A percentile compares a stretch with the other conserved stretches of the same genome.
These are phyloP conservation scores for Zaprionus kolodkinae DNA, from an alignment of 1,140 invertebrate species.

Conservation along the genomic window DNA sequence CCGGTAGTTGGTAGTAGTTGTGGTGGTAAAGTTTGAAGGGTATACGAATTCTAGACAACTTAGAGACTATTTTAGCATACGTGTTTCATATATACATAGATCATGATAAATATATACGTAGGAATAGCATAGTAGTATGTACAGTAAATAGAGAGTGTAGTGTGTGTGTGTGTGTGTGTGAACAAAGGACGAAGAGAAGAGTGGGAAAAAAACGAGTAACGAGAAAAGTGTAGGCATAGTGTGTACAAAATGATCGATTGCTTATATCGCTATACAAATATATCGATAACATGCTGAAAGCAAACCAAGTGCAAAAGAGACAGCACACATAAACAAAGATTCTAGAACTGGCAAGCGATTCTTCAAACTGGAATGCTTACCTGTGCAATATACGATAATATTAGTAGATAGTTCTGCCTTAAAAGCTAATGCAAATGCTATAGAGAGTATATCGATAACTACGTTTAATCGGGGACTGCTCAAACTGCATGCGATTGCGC, in stretches of 20 bases:
- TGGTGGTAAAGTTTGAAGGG: constrained; percentile 22
- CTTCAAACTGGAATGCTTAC: constrained; percentile 41
- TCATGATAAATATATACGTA: constrained; percentile 46
- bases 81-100: constrained; percentile 50
- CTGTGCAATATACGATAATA: constrained; percentile 44
- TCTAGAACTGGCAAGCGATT: constrained; percentile 9
- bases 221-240: constrained; percentile 18
- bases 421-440: constrained; percentile 12
- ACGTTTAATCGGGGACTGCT: background rate
- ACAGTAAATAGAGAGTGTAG: constrained; percentile 13
- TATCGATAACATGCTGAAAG: constrained; percentile 34
- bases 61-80: constrained; percentile 62
- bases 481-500: constrained; percentile 70
- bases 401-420: constrained; percentile 33
- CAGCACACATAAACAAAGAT: constrained; percentile 1
- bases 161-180: constrained; percentile 14
- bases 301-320: background rate
- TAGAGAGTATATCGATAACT: background rate
- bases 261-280: background rate
- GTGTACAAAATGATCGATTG: constrained; percentile 30
- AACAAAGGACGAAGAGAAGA: constrained; percentile 14
- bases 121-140: constrained; percentile 20
- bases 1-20: constrained; percentile 27
- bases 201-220: constrained; percentile 12
- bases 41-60: constrained; percentile 59